phyloP scores from a whole-genome alignment of 2,888 invertebrate genomes.

The Melieria omissa region DNA sequence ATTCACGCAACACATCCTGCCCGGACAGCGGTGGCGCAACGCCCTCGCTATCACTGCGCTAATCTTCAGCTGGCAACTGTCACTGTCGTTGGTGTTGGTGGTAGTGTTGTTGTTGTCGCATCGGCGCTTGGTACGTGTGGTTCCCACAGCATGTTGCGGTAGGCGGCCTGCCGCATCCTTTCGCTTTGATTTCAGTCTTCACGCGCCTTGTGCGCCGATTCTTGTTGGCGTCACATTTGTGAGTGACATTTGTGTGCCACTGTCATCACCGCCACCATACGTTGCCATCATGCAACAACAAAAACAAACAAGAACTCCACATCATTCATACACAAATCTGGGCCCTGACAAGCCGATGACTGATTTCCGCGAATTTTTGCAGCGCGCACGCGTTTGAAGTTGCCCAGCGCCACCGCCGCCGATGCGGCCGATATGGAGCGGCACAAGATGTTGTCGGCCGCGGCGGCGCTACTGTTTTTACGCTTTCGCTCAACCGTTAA shows the following conservation, averaged over 20 bases:
- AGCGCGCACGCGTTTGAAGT: conserved; percentile 11
- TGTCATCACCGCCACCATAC: not conserved
- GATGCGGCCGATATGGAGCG: too few species aligned
- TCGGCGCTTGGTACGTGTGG: too few species aligned
- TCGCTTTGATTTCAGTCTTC: too few species aligned
- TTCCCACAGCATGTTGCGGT: too few species aligned
- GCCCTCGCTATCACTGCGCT: too few species aligned
- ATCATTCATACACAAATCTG: conserved; percentile 20
- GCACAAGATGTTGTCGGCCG: too few species aligned
- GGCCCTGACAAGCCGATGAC: not conserved
- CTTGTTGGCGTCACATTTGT: conserved; percentile 18
- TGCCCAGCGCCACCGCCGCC: not conserved
- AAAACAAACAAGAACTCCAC: conserved; percentile 28
- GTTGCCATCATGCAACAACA: not conserved
- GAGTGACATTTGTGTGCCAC: conserved; percentile 32
- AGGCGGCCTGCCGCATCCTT: too few species aligned
- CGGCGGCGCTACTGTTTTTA: conserved; percentile 33
- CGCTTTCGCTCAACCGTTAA: conserved; percentile 31
- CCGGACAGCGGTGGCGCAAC: too few species aligned
- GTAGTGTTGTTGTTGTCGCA: too few species aligned
- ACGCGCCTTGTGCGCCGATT: too few species aligned
- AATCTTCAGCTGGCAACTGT: conserved; percentile 19
- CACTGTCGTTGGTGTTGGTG: conserved; percentile 9
- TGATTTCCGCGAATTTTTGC: conserved; percentile 30
- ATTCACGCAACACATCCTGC: too few species aligned